Conservation (phyloP, 2,113 vertebrate genomes). For the Pituophis catenifer region DNA sequence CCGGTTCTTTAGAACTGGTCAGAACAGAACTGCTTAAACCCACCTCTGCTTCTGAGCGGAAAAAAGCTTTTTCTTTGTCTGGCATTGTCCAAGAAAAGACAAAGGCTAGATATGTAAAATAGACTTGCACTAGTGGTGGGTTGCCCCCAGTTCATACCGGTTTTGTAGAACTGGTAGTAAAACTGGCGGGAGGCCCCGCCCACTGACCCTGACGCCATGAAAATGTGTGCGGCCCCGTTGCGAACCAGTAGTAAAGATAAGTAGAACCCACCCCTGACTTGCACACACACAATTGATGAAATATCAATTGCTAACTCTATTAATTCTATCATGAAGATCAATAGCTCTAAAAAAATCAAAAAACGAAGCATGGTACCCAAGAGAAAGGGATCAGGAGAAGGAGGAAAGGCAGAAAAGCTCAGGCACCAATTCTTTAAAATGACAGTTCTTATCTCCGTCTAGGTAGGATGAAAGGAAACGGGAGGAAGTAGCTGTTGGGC, state of each 20-base stretch:
- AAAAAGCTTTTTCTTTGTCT: background rate
- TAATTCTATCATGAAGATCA: background rate
- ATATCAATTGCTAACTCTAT: too few relatives aligned
- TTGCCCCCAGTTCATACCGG: too few relatives aligned
- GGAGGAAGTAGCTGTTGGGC: background rate
- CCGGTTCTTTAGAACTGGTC: too few relatives aligned
- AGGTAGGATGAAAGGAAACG: background rate
- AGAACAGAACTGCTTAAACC: too few relatives aligned
- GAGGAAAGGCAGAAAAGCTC: background rate
- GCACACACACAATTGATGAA: too few relatives aligned
- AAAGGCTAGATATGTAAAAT: background rate
- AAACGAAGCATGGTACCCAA: background rate
- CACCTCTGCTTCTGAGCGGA: background rate
- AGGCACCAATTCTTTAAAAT: background rate
- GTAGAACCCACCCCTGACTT: too few relatives aligned
- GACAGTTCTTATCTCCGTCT: background rate
- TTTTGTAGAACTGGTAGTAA: too few relatives aligned
- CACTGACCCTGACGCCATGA: too few relatives aligned
- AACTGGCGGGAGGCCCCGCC: too few relatives aligned
- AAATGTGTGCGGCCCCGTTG: too few relatives aligned
- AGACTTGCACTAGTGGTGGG: background rate
- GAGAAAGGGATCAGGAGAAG: background rate
- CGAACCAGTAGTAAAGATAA: too few relatives aligned
- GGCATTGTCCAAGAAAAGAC: background rate
- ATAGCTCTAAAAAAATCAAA: background rate